These are phyloP conservation scores for Botia kubotai DNA, from an alignment of 2,797 vertebrate genomes.

Conservation along the genomic window DNA sequence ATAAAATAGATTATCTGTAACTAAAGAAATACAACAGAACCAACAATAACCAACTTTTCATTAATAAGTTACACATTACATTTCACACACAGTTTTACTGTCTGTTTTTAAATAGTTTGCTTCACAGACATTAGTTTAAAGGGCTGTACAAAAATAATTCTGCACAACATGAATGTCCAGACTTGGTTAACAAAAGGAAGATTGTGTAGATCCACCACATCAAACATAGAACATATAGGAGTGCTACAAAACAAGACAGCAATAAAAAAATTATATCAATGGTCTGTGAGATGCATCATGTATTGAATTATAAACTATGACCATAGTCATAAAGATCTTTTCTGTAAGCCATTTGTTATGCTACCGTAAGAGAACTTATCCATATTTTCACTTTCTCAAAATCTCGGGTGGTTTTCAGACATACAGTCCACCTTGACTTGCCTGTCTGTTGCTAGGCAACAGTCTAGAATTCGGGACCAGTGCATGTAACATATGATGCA, in stretches of 20 bases:
- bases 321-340: slow-evolving; percentile 5
- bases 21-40: slow-evolving; percentile 70
- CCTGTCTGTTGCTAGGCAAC: slow-evolving; percentile 80
- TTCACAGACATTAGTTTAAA: slow-evolving; percentile 63
- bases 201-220: slow-evolving; percentile 34
- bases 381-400: slow-evolving; percentile 38
- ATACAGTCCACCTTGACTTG: slow-evolving; percentile 61
- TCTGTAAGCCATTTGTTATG: slow-evolving; percentile 30
- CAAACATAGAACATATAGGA: slow-evolving; percentile 21
- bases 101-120: slow-evolving; percentile 57
- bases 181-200: slow-evolving; percentile 36
- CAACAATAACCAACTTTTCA: slow-evolving; percentile 66
- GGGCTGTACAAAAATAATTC: slow-evolving; percentile 62
- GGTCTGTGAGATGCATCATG: neutral
- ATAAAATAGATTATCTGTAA: slow-evolving; percentile 70
- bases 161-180: slow-evolving; percentile 68
- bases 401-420: slow-evolving; percentile 53
- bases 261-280: slow-evolving; percentile 33
- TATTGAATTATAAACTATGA: slow-evolving; percentile 7
- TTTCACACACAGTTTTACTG: slow-evolving; percentile 60
- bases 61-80: slow-evolving; percentile 55
- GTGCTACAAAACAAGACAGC: slow-evolving; percentile 37
- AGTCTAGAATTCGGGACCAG: slow-evolving; percentile 69
- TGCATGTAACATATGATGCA: slow-evolving; percentile 63
- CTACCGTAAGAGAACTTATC: slow-evolving; percentile 33